These are phyloP conservation scores for Tanaodytes sp. DNA, from an alignment of 2,888 invertebrate genomes.

Conservation along the genomic window DNA sequence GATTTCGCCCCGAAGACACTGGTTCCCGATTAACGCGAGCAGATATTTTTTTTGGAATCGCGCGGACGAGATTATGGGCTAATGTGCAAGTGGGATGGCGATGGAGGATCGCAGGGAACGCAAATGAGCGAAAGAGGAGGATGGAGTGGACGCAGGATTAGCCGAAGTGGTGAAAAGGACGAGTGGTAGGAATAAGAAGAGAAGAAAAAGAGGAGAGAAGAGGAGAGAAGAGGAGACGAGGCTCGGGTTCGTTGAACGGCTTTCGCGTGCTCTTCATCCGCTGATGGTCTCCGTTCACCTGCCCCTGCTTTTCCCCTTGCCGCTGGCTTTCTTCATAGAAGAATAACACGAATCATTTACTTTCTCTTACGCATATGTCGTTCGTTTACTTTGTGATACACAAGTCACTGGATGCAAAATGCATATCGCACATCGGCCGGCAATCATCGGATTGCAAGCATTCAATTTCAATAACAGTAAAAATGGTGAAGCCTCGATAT, in stretches of 20 bases:
- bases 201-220: no score
- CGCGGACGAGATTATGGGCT: no score
- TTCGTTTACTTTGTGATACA: slow-evolving; percentile 48
- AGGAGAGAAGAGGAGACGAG: slow-evolving; percentile 34
- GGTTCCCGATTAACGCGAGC: no score
- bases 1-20: no score
- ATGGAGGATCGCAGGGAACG: no score
- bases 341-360: slow-evolving; percentile 40
- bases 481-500: not conserved
- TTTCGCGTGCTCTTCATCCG: slow-evolving; percentile 57
- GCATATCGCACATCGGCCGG: slow-evolving; percentile 17
- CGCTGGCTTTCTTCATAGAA: slow-evolving; percentile 48
- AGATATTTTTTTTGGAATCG: no score
- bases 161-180: no score
- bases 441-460: no score
- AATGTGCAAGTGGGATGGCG: no score
- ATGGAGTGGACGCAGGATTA: no score
- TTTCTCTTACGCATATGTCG: slow-evolving; percentile 53
- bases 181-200: no score
- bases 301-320: slow-evolving; percentile 48
- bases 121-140: no score
- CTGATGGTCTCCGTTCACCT: slow-evolving; percentile 53
- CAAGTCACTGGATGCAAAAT: slow-evolving; percentile 29
- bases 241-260: slow-evolving; percentile 60
- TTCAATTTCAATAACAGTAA: not conserved